phyloP scores from a whole-genome alignment of 1,140 invertebrate species.

The Neodiprion pinetum region DNA sequence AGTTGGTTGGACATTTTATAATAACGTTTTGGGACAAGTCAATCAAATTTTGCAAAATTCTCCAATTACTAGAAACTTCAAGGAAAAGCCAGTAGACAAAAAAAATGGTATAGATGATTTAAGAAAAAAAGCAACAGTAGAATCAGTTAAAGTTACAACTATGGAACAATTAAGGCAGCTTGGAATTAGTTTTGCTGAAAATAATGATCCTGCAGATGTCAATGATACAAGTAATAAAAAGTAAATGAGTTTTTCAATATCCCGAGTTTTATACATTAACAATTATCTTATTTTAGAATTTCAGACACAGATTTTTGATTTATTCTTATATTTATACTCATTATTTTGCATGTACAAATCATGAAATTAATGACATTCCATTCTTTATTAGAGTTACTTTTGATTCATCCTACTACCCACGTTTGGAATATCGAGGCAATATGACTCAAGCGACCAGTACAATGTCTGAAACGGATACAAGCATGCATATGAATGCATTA shows the following conservation, averaged over 20 bases:
- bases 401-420: slow-evolving; percentile 54
- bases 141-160: slow-evolving; percentile 59
- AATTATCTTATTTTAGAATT: no score
- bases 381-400: slow-evolving; percentile 58
- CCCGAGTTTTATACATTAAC: no score
- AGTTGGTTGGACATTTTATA: slow-evolving; percentile 72
- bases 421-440: slow-evolving; percentile 44
- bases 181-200: slow-evolving; percentile 57
- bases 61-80: slow-evolving; percentile 33
- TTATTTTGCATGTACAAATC: slow-evolving; percentile 9
- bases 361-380: slow-evolving; percentile 23
- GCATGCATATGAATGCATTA: slow-evolving; percentile 69
- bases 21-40: slow-evolving; percentile 68
- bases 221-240: slow-evolving; percentile 36
- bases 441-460: slow-evolving; percentile 39
- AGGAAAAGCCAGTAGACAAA: slow-evolving; percentile 29
- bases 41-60: slow-evolving; percentile 62
- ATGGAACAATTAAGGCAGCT: slow-evolving; percentile 61
- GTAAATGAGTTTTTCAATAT: slow-evolving; percentile 25
- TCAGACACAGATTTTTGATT: background rate
- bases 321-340: slow-evolving; percentile 9
- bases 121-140: slow-evolving; percentile 45
- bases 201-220: slow-evolving; percentile 35
- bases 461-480: slow-evolving; percentile 61
- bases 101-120: slow-evolving; percentile 26